Conservation (phyloP, 2,113 vertebrate genomes). For the Puma concolor region DNA sequence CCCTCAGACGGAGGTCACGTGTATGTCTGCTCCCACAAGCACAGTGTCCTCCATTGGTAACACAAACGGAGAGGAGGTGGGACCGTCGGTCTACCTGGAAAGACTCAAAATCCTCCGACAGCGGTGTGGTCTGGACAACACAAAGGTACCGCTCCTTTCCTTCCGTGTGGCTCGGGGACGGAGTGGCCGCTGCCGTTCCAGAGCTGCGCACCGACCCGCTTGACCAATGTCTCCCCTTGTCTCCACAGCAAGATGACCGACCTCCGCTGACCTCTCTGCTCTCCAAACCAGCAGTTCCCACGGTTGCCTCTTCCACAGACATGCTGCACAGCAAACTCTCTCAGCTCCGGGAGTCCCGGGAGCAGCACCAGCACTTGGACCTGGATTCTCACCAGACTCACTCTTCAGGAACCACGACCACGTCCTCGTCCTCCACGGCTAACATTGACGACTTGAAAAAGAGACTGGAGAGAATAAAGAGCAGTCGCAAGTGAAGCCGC, state of each 20-base stretch:
- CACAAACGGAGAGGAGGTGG: constrained; percentile 94
- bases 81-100: constrained; percentile 96
- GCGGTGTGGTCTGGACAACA: constrained; percentile 95
- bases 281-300: constrained; percentile 91
- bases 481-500: constrained; percentile 93
- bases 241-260: constrained; percentile 88
- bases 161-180: not conserved
- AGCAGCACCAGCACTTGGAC: constrained; percentile 94
- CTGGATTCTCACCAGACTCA: constrained; percentile 91
- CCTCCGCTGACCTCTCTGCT: constrained; percentile 92
- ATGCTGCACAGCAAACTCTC: constrained; percentile 99
- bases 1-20: constrained; percentile 89
- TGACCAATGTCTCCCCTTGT: not conserved
- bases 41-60: constrained; percentile 87
- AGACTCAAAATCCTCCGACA: constrained; percentile 97
- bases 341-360: constrained; percentile 97
- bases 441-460: constrained; percentile 99
- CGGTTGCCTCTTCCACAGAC: constrained; percentile 96
- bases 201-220: not conserved
- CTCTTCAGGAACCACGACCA: constrained; percentile 87
- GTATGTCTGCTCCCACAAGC: constrained; percentile 84
- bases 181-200: not conserved
- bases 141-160: constrained; percentile 87
- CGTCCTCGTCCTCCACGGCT: constrained; percentile 89
- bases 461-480: constrained; percentile 99